A percentile compares a stretch with the other conserved stretches of the same genome.
phyloP scores from a whole-genome alignment of 2,888 invertebrate genomes.

The Zygothrica quintamaculata region DNA sequence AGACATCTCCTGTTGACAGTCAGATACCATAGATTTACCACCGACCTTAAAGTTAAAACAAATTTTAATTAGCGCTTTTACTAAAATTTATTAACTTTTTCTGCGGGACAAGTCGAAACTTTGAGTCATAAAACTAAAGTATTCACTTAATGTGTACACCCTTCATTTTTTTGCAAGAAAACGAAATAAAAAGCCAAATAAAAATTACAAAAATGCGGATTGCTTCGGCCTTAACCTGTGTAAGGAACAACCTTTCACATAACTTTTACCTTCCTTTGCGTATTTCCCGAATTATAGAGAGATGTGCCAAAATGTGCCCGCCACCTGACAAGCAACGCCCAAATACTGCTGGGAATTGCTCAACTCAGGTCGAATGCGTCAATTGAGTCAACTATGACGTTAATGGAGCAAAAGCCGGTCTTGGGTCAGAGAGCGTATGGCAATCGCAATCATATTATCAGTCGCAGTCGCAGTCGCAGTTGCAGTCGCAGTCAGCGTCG shows the following conservation, averaged over 20 bases:
- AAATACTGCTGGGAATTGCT: conserved; percentile 7
- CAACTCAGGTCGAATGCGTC: conserved; percentile 52
- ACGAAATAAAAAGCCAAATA: not conserved
- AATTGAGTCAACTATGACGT: conserved; percentile 49
- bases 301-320: conserved; percentile 46
- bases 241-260: conserved; percentile 63
- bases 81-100: too few species aligned
- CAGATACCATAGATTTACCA: too few species aligned
- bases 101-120: too few species aligned
- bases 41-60: too few species aligned
- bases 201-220: conserved; percentile 29
- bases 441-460: too few species aligned
- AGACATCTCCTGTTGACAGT: too few species aligned
- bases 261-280: conserved; percentile 15
- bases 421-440: conserved; percentile 9
- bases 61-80: too few species aligned
- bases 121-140: too few species aligned
- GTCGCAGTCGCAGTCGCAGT: not conserved
- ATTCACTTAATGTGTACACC: too few species aligned
- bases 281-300: too few species aligned
- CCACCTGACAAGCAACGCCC: conserved; percentile 13
- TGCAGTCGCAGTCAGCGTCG: not conserved
- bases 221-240: not conserved
- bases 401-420: conserved; percentile 61
- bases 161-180: conserved; percentile 18